Conservation (phyloP, 2,113 vertebrate species). For the Passer domesticus region DNA sequence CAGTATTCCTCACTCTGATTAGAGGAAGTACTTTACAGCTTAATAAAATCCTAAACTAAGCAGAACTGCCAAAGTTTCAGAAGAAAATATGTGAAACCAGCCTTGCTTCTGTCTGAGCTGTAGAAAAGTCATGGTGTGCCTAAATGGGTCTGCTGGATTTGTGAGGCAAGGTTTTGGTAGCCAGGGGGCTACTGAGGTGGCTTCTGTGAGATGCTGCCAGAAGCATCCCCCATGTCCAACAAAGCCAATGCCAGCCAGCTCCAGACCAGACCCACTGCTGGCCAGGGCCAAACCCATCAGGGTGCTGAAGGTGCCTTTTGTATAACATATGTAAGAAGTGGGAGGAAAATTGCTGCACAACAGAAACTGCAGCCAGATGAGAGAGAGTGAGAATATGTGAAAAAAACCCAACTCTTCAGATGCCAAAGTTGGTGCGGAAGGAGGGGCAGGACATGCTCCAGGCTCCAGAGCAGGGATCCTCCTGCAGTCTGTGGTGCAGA, state of each 20-base stretch:
- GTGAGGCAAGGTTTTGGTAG: not conserved
- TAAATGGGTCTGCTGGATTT: not conserved
- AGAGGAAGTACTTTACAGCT: conserved; percentile 1
- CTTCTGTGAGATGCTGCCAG: not conserved
- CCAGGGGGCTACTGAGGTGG: not conserved
- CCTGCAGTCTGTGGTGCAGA: not conserved
- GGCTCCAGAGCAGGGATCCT: not conserved
- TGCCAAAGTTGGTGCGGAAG: not conserved
- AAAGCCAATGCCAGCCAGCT: rapidly evolving
- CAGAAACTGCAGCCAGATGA: not conserved
- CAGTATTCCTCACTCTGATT: conserved; percentile 22
- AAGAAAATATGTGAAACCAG: not conserved
- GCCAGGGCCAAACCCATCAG: not conserved
- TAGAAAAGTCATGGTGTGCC: not conserved
- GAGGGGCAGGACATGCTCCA: not conserved
- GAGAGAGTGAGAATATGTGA: not conserved
- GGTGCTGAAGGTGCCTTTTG: not conserved
- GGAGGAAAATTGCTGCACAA: not conserved
- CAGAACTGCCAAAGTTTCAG: not conserved
- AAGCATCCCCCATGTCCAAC: not conserved
- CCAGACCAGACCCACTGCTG: not conserved
- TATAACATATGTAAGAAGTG: too few species aligned
- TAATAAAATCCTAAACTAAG: conserved; percentile 36
- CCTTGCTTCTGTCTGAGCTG: not conserved
- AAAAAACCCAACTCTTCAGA: not conserved